Evolutionary conservation across 53 echinoderm and acorn worm species (phyloP), one percentile per base, ranked within the genome.

Genomic region (Paracentrotus lividus): DNA sequence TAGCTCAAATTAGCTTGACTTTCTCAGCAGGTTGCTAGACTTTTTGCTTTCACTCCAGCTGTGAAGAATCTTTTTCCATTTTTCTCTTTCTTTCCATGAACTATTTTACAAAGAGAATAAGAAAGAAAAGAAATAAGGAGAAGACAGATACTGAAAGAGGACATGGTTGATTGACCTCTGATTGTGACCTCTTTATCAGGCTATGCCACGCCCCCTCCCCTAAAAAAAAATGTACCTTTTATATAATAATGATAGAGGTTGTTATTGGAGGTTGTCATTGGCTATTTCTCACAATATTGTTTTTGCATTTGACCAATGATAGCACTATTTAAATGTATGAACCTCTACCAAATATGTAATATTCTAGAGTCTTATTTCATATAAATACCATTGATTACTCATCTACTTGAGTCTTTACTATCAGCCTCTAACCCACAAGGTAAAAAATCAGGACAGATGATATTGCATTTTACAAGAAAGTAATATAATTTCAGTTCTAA

Each of bases 1-100:
- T 92, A 92, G 77, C 44, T 92, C 92, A 92, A 92, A 92, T 92
- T 92, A 92, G 92, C 81, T 77, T 3, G 43, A 43, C 54, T 53
- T 13, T 77, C 92, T 44, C 92, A 78, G 92, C 92, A 61, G 77
- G 92, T 34, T 78, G 29, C 92, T 57, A 92, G 81, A 69, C 75
- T 78, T 92, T 78, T 78, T 92, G 81, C 76, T 92, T 78, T 92
- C 36, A 40, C 59, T 92, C 92, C 81, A 40, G 81, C 77, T 78
- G 92, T 26, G 92, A 53, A n/a, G 49, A 59, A 20, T 89, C 57
- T 89, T 89, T 38, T 45, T 64, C 42, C 47, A 24, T n/a, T 27
- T 81, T 27, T 44, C 65, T 44, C 45, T 64, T 53, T 42, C 65
- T n/a, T 89, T 89, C 47, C 26, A 45, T 47, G n/a, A 45, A 45